These are phyloP conservation scores for Acanthopleura granulata DNA, from an alignment of 2,888 invertebrate species.

Conservation along the genomic window DNA sequence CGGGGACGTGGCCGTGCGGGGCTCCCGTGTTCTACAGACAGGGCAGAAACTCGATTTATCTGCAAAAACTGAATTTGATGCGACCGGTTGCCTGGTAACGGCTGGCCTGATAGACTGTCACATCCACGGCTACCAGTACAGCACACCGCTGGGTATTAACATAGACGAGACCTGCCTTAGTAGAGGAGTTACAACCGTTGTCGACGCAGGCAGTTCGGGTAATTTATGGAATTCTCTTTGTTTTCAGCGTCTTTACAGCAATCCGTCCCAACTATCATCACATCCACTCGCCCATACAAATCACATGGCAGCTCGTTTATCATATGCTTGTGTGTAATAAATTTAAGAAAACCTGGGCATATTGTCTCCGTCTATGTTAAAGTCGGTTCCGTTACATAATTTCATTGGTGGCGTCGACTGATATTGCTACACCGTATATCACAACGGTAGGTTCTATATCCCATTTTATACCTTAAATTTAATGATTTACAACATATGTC, in stretches of 20 bases:
- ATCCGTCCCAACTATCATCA: background rate
- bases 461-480: too few relatives aligned
- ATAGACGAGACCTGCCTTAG: conserved; percentile 52
- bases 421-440: too few relatives aligned
- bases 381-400: too few relatives aligned
- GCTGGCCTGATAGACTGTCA: conserved; percentile 65
- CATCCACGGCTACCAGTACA: conserved; percentile 59
- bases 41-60: conserved; percentile 16
- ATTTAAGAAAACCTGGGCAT: too few relatives aligned
- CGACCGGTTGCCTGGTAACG: conserved; percentile 52
- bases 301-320: too few relatives aligned
- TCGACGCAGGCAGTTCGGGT: conserved; percentile 64
- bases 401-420: too few relatives aligned
- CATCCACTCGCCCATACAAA: background rate
- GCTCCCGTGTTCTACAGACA: conserved; percentile 20
- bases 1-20: conserved; percentile 42
- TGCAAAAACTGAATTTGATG: conserved; percentile 40
- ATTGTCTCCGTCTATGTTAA: too few relatives aligned
- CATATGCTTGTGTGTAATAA: too few relatives aligned
- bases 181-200: conserved; percentile 57
- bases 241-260: background rate
- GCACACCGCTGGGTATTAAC: conserved; percentile 60
- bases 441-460: too few relatives aligned
- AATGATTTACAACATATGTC: too few relatives aligned
- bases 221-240: conserved; percentile 13